Conservation (phyloP, 2,113 vertebrate genomes). For the Nettapus auritus region DNA sequence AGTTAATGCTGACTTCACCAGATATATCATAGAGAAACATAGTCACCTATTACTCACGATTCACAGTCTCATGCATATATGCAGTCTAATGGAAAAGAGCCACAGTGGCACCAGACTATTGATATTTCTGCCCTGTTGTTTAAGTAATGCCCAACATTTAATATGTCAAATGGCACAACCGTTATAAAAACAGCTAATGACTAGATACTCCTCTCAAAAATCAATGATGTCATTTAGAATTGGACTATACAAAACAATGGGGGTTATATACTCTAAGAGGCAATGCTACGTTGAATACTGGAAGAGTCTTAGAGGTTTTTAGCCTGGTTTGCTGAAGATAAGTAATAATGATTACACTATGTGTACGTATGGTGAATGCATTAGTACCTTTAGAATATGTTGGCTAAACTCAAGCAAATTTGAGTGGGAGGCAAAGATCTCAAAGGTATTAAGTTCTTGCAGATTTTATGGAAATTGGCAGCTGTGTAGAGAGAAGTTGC, state of each 20-base stretch:
- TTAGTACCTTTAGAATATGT: not conserved
- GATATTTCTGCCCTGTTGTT: constrained; percentile 50
- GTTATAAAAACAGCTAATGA: constrained; percentile 34
- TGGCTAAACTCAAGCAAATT: not conserved
- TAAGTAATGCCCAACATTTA: constrained; percentile 61
- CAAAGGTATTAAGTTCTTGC: not conserved
- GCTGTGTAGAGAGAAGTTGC: not conserved
- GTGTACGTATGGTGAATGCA: not conserved
- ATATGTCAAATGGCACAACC: constrained; percentile 47
- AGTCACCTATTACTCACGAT: constrained; percentile 41
- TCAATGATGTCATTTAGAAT: constrained; percentile 48
- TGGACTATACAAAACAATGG: constrained; percentile 9
- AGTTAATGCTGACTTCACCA: constrained; percentile 51
- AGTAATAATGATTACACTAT: not conserved
- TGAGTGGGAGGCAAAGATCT: not conserved
- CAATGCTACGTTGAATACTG: not conserved
- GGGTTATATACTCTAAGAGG: not conserved
- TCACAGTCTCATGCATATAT: constrained; percentile 13
- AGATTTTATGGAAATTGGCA: not conserved
- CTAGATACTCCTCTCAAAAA: constrained; percentile 41
- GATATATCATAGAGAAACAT: constrained; percentile 37
- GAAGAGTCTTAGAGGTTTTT: not conserved
- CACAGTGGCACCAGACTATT: constrained; percentile 65
- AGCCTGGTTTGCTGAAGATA: not conserved
- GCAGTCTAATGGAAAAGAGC: constrained; percentile 63